phyloP scores from a whole-genome alignment of 1,140 invertebrate species.

The silkworm (Bombyx mori) region DNA sequence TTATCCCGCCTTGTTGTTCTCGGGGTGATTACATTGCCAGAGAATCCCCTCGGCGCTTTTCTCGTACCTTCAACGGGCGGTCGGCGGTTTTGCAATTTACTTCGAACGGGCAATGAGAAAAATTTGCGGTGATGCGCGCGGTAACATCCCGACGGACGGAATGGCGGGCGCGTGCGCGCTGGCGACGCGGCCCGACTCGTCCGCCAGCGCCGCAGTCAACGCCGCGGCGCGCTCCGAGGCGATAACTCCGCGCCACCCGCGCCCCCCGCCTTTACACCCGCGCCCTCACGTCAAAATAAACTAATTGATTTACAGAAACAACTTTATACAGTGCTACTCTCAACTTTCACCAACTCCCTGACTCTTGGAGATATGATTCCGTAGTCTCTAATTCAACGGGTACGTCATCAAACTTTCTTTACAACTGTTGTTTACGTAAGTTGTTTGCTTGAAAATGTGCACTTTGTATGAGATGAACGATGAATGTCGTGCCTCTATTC shows the following conservation, averaged over 20 bases:
- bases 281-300: constrained; percentile 44
- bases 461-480: too few species aligned
- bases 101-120: constrained; percentile 47
- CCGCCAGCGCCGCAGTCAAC: constrained; percentile 37
- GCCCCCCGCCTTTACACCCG: constrained; percentile 13
- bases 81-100: constrained; percentile 55
- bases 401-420: too few species aligned
- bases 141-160: background rate
- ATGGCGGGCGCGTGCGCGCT: constrained; percentile 14
- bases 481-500: too few species aligned
- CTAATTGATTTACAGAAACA: constrained; percentile 44
- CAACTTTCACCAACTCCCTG: constrained; percentile 23
- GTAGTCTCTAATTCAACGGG: too few species aligned
- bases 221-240: constrained; percentile 12
- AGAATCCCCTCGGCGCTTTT: constrained; percentile 36
- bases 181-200: constrained; percentile 8
- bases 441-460: too few species aligned
- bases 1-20: constrained; percentile 43
- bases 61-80: constrained; percentile 34
- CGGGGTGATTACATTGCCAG: constrained; percentile 40
- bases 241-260: constrained; percentile 15
- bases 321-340: constrained; percentile 2
- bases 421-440: too few species aligned
- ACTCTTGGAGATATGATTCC: too few species aligned
- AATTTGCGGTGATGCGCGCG: constrained; percentile 36